Evolutionary conservation across 2,113 vertebrate genomes (phyloP).

Genomic region (Cranoglanis bouderius): DNA sequence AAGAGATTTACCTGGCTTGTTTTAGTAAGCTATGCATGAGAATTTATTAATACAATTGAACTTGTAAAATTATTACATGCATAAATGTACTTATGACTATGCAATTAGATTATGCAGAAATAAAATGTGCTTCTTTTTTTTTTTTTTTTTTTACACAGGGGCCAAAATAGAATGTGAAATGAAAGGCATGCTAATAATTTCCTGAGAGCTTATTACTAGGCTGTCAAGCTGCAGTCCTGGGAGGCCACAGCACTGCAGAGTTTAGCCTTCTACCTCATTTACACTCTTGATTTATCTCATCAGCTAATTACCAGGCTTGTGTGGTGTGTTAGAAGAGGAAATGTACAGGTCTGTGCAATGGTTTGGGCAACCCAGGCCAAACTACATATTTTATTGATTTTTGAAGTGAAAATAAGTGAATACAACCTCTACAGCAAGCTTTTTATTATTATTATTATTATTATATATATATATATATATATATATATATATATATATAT

Average conservation of each 20-base stretch:
- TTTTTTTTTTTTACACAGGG: neutral
- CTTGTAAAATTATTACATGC: neutral
- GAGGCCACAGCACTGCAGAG: conserved; percentile 10
- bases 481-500: too few relatives aligned
- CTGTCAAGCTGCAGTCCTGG: conserved; percentile 15
- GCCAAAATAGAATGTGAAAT: conserved; percentile 5
- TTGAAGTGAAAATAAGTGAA: neutral
- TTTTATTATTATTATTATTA: too few relatives aligned
- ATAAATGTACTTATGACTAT: neutral
- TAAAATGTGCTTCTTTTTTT: neutral
- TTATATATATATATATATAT: too few relatives aligned
- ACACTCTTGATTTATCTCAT: conserved; percentile 21
- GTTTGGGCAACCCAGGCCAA: neutral
- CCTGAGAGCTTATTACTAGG: conserved; percentile 8
- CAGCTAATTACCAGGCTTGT: neutral
- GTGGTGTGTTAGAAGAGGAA: neutral
- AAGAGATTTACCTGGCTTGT: neutral
- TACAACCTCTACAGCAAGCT: neutral
- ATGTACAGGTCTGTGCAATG: neutral
- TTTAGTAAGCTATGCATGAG: neutral
- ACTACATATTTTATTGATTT: neutral
- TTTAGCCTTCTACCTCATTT: conserved; percentile 29
- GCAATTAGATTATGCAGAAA: neutral
- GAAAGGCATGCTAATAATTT: conserved; percentile 11
- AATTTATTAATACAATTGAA: neutral